Evolutionary conservation across 2,113 vertebrate species (phyloP), one percentile per base, ranked within the genome.

Genomic region (Hydropotes inermis): DNA sequence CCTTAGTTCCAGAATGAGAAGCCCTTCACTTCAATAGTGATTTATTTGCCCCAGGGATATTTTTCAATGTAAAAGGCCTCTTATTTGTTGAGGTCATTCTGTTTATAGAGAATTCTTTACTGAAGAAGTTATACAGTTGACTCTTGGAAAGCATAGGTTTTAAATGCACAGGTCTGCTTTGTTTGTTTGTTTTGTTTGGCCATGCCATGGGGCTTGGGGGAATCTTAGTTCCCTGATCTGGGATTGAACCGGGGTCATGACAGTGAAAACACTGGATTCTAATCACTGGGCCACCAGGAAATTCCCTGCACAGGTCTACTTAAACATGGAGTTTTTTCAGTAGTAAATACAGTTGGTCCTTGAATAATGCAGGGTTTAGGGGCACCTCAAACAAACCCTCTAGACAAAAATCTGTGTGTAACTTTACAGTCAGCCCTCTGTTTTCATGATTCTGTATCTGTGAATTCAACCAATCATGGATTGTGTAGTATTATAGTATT

Each of bases 11-110:
- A 95, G 85, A 92, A 21, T 87, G 8, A 94, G 58, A 85, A 95
- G 30, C 36, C 10, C 15, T 60, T 87, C 1, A 19, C 74, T 82
- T 83, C 33, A 52, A 1, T 78, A 89, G 54, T 39, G 12, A 74
- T 93, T 89, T 95, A 57, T 95, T 92, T 95, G 36, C 74, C 86
- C 15, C 33, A 85, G n/a, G 43, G 86, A 58, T 86, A 57, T 70
- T 96, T 97, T 94, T 83, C 30, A 82, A 0, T 30, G 33, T 91
- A 13, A 76, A 96, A 55, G 36, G 0, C 43, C 11, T 93, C 43
- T 23, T 83, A 43, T 61, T 79, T 94, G 39, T 95, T 43, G 58
- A 92, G 43, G 21, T 50, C 47, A 43, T 94, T 91, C 28, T 82
- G 58, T 84, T 87, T 67, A 60, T 82, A 64, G 43, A 81, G 23